A percentile compares a stretch with the other conserved stretches of the same genome.
Conservation (phyloP, 1,140 invertebrate species). For the Heliconius hermathena region DNA sequence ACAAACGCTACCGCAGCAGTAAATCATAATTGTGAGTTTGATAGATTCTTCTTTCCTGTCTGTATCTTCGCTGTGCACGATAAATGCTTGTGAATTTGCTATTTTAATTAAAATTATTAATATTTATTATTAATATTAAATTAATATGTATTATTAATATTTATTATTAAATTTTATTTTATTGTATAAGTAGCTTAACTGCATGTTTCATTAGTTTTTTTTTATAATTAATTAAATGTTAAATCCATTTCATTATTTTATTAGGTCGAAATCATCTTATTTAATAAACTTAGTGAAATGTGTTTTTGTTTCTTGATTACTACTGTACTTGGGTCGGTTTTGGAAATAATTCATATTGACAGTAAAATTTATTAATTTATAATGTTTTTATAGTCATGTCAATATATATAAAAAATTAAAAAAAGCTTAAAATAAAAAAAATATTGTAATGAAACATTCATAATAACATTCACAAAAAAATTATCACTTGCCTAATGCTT, state of each 20-base stretch:
- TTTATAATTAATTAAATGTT: no score
- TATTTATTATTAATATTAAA: background rate
- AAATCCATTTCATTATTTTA: no score
- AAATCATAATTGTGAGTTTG: slow-evolving; percentile 63
- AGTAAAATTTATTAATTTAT: no score
- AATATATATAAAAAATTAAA: no score
- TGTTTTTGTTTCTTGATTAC: no score
- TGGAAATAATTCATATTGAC: no score
- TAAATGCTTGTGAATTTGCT: slow-evolving; percentile 17
- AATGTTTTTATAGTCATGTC: no score
- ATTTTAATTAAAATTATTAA: background rate
- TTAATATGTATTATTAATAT: background rate
- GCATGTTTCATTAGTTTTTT: background rate
- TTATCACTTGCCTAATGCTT: background rate
- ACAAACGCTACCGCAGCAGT: slow-evolving; percentile 60
- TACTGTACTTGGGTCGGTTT: no score
- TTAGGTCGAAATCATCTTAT: no score
- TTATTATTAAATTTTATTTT: background rate
- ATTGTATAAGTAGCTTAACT: background rate
- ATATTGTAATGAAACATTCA: background rate
- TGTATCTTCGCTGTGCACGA: slow-evolving; percentile 20
- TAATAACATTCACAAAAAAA: background rate
- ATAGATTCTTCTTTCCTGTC: slow-evolving; percentile 36
- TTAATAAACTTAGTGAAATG: no score
- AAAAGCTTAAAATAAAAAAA: no score